phyloP scores from a whole-genome alignment of 2,888 invertebrate species.

The Lochmaea capreae region DNA sequence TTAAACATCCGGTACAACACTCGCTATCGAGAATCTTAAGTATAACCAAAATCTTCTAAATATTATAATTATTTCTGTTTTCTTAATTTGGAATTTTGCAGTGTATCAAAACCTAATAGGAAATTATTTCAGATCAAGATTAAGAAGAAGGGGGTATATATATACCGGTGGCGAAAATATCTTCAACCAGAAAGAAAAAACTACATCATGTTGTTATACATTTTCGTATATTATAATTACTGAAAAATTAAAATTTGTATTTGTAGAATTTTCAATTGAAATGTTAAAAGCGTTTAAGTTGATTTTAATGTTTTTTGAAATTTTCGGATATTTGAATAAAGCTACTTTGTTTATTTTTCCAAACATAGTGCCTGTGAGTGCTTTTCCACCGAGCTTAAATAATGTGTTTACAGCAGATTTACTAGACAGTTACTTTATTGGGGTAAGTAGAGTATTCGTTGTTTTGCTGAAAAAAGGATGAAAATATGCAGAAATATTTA shows the following conservation, averaged over 20 bases:
- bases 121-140: slow-evolving; percentile 1
- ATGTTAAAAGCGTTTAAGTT: slow-evolving; percentile 21
- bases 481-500: too few relatives aligned
- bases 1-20: too few relatives aligned
- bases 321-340: slow-evolving; percentile 17
- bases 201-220: background rate
- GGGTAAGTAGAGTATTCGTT: slow-evolving; percentile 13
- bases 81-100: background rate
- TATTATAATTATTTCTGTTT: background rate
- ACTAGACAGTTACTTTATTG: background rate
- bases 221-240: background rate
- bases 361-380: background rate
- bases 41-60: too few relatives aligned
- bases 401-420: background rate
- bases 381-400: slow-evolving; percentile 4
- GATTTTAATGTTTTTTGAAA: slow-evolving; percentile 11
- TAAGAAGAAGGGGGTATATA: background rate
- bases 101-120: background rate
- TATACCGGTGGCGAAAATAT: background rate
- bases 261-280: slow-evolving; percentile 1
- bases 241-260: background rate
- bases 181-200: background rate
- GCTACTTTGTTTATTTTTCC: slow-evolving; percentile 16
- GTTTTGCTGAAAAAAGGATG: background rate
- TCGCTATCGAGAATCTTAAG: too few relatives aligned